Base-by-base conservation (phyloP, 2,888 invertebrate genomes). In the Acanthoscelides obtectus region DNA sequence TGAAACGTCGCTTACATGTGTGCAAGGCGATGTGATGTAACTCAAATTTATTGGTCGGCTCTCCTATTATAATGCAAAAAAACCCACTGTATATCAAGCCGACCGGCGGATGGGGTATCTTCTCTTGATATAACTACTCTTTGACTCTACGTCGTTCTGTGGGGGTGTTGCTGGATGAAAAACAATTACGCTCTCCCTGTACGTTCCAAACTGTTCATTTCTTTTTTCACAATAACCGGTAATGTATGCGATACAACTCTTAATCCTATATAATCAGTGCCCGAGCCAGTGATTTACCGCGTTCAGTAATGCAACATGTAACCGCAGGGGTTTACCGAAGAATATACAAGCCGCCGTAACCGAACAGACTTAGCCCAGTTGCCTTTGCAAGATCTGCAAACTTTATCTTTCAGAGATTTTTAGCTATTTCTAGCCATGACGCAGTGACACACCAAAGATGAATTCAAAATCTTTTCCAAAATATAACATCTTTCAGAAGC, bases 191-290 rank as follows among this genome's bases (percentile, higher is more conserved):
- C 17, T 45, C 45, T 6, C 45, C 45, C 45, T 45, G 45, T 45
- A 45, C 17, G 45, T 45, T 72, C 77, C 76, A 77, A 77, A 77
- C 77, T 75, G 75, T 78, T 75, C 74, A 74, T 75, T 73, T 72
- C 76, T 75, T 73, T 75, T 76, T 77, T 77, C 75, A 75, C 77
- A 77, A 77, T 76, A 75, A 74, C 72, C 67, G 71, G 73, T 74
- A 77, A 81, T 80, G 79, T 80, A 80, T 80, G 79, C 72, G 74
- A 71, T 75, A 79, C 78, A 77, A 77, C 76, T 79, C 78, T 77
- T 79, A 79, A 79, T 79, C 77, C 77, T 75, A 76, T 78, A 79
- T 78, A 78, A 79, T 80, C 79, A 77, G 75, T 75, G 74, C 75
- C 74, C 70, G 45, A 71, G 27, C 65, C 64, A 72, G 77, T 80